These are phyloP conservation scores for Agapornis roseicollis DNA, from an alignment of 2,113 vertebrate genomes.

Conservation along the genomic window DNA sequence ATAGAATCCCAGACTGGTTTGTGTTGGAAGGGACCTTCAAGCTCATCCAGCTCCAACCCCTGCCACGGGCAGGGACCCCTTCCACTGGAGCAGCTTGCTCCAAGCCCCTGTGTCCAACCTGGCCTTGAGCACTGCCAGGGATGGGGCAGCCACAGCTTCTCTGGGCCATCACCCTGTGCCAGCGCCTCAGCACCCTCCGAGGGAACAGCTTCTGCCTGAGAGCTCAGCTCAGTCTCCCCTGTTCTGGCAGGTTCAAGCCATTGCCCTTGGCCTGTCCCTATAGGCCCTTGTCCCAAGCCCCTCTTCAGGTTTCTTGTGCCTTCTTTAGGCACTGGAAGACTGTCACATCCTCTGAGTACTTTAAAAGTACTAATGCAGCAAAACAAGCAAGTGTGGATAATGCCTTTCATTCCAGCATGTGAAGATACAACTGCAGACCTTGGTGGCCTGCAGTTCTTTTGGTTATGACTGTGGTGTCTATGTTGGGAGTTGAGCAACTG, in stretches of 20 bases:
- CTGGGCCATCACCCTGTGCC: no score
- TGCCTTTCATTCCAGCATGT: neutral
- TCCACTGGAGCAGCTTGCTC: no score
- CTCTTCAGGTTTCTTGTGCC: neutral
- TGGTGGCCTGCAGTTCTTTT: fast-evolving
- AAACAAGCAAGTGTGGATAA: neutral
- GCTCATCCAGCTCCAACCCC: no score
- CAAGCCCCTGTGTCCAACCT: no score
- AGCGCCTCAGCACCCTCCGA: no score
- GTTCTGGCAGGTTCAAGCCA: neutral
- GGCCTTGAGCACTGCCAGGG: neutral
- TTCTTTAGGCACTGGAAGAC: neutral
- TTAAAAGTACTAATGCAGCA: neutral
- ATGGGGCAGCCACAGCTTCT: neutral
- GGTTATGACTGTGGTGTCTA: fast-evolving
- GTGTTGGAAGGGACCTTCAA: neutral
- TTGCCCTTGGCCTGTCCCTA: neutral
- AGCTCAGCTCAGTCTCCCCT: no score
- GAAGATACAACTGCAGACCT: neutral
- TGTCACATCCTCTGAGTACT: neutral
- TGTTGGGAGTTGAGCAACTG: neutral
- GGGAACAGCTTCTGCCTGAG: no score
- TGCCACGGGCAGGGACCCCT: no score
- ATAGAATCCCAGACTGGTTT: neutral
- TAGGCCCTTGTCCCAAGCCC: neutral